Percentiles rank a stretch among this genome's conserved stretches.
phyloP scores from a whole-genome alignment of 1,140 invertebrate species.

The Drosophila albomicans region DNA sequence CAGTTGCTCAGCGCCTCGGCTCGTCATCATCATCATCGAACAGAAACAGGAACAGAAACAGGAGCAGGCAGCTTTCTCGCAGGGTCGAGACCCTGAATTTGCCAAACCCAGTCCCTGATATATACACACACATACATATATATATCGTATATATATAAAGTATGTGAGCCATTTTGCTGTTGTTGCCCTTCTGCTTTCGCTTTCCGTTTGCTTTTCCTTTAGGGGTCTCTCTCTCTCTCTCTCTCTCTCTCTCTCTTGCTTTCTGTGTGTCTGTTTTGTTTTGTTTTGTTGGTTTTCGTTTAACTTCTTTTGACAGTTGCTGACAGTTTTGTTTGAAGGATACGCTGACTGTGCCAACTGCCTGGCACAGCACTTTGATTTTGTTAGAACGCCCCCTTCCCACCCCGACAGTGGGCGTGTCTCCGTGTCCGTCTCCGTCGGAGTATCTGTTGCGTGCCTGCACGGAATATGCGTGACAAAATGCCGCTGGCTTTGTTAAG shows the following conservation, averaged over 20 bases:
- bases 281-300: constrained; percentile 47
- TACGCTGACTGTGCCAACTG: constrained; percentile 18
- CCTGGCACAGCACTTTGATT: constrained; percentile 35
- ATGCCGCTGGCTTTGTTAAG: constrained; percentile 38
- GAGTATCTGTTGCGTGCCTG: constrained; percentile 53
- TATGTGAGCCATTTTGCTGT: constrained; percentile 22
- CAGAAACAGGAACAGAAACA: constrained; percentile 16
- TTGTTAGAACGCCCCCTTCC: constrained; percentile 14
- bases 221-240: constrained; percentile 1
- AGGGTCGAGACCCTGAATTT: constrained; percentile 29
- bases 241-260: constrained; percentile 28
- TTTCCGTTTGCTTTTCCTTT: constrained; percentile 14
- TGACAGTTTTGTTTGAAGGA: constrained; percentile 80
- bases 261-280: constrained; percentile 30
- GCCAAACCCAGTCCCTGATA: not conserved
- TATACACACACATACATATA: not conserved
- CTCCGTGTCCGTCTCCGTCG: constrained; percentile 9
- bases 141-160: constrained; percentile 18
- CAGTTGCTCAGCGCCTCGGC: constrained; percentile 3
- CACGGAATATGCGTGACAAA: constrained; percentile 49
- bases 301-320: constrained; percentile 81
- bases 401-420: not conserved
- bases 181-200: constrained; percentile 26
- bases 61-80: not conserved
- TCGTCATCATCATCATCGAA: not conserved